phyloP scores from a whole-genome alignment of 2,797 vertebrate genomes.

The Pangasius larnaudii region DNA sequence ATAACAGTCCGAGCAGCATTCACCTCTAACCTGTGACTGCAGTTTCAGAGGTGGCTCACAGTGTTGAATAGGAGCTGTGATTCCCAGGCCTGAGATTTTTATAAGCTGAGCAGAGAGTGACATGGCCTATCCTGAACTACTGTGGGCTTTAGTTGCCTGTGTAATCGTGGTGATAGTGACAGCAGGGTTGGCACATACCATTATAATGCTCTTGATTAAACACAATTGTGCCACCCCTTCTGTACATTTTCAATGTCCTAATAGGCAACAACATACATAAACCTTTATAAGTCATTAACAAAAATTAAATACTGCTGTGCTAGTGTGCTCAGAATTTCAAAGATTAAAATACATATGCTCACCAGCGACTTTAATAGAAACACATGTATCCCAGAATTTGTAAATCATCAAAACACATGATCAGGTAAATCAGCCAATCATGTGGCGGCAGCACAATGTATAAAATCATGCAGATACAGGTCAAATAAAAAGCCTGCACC shows the following conservation, averaged over 20 bases:
- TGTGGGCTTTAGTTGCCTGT: slow-evolving; percentile 16
- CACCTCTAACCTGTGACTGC: slow-evolving; percentile 42
- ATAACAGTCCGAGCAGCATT: background rate
- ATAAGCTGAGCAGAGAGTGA: background rate
- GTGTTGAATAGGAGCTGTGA: slow-evolving; percentile 5
- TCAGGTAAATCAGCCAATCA: background rate
- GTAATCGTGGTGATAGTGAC: slow-evolving; percentile 5
- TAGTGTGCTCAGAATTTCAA: background rate
- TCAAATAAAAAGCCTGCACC: no score
- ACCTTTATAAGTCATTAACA: background rate
- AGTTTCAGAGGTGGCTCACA: slow-evolving; percentile 20
- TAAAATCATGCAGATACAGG: no score
- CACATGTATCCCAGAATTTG: background rate
- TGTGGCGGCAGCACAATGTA: background rate
- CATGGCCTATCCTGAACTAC: slow-evolving; percentile 7
- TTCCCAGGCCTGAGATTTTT: slow-evolving; percentile 1
- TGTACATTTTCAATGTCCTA: background rate
- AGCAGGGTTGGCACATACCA: background rate
- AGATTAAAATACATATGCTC: background rate
- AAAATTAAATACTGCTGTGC: background rate
- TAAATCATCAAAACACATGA: background rate
- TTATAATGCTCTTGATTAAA: background rate
- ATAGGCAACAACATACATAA: background rate
- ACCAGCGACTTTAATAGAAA: background rate
- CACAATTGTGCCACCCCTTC: background rate